Evolutionary conservation across 2,888 invertebrate genomes (phyloP), one percentile per base, ranked within the genome.

Genomic region (Hybos culiciformis): DNA sequence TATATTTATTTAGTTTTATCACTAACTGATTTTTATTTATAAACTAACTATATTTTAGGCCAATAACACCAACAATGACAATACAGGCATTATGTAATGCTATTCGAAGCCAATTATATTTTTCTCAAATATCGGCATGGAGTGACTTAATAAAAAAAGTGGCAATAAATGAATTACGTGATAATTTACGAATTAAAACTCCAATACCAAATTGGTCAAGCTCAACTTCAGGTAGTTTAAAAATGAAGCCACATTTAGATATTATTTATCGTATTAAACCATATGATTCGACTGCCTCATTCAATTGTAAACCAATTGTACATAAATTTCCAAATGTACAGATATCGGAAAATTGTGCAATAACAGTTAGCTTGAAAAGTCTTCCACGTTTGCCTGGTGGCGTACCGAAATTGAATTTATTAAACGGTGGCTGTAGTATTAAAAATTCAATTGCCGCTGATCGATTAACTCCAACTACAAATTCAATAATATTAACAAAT

Each of bases 71-170:
- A 21, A 78, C 79, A 37, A 66, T 66, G 65, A 66, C 65, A 42
- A 50, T 67, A 48, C 78, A 82, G 56, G 86, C 87, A 66, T 71
- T 96, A 53, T 76, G 92, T 59, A 90, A 88, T 68, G 94, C 94
- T 39, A 83, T 96, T 38, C 78, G 92, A 49, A 94, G 94, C 6
- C 91, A 92, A 66, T 75, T 96, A 46, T 91, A 93, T 70, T 96
- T 96, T 71, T 96, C 94, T 5, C 94, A 96, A 72, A 78, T 96
- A 51, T 86, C 91, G 40, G 91, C 94, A 43, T 96, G 94, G 94
- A 76, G 63, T 47, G 67, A 67, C 57, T 54, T 65, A 23, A 53
- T 67, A 39, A 60, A 62, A 34, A 63, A 66, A 44, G 37, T 45
- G 12, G 41, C 42, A n/a, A 46, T 44, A 23, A 53, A 57, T 43